Evolutionary conservation across 2,797 vertebrate species (phyloP).

Genomic region (Lemur catta): DNA sequence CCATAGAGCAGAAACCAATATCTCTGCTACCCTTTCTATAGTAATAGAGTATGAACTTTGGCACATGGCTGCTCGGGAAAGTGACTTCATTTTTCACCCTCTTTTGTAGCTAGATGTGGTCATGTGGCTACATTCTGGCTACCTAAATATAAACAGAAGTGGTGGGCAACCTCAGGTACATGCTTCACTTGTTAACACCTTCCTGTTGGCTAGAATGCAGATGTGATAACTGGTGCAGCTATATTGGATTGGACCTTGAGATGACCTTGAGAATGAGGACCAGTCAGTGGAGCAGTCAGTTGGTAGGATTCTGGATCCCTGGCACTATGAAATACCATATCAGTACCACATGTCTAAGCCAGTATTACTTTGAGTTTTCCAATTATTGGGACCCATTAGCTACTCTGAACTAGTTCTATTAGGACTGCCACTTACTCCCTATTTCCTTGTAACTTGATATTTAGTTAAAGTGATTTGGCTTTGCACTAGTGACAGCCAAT

Average conservation of each 20-base stretch:
- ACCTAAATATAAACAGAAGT: conserved; percentile 7
- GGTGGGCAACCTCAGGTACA: background rate
- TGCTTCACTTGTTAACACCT: background rate
- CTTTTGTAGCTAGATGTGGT: background rate
- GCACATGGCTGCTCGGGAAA: background rate
- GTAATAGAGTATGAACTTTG: background rate
- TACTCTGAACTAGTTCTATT: conserved; percentile 45
- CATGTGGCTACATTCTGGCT: background rate
- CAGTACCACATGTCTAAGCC: background rate
- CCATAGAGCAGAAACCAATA: background rate
- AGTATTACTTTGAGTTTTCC: conserved; percentile 48
- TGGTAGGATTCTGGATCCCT: background rate
- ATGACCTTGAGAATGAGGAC: background rate
- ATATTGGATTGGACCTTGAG: background rate
- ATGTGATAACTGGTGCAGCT: background rate
- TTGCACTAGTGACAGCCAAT: conserved; percentile 55
- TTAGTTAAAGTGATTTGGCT: conserved; percentile 61
- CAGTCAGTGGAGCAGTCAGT: background rate
- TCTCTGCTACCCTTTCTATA: background rate
- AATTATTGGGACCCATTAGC: conserved; percentile 16
- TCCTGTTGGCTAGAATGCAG: background rate
- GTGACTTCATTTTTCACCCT: background rate
- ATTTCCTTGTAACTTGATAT: conserved; percentile 62
- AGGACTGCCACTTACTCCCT: background rate
- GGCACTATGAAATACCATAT: background rate